Evolutionary conservation across 1,140 invertebrate species (phyloP).

Genomic region (Aphaenogaster floridana): DNA sequence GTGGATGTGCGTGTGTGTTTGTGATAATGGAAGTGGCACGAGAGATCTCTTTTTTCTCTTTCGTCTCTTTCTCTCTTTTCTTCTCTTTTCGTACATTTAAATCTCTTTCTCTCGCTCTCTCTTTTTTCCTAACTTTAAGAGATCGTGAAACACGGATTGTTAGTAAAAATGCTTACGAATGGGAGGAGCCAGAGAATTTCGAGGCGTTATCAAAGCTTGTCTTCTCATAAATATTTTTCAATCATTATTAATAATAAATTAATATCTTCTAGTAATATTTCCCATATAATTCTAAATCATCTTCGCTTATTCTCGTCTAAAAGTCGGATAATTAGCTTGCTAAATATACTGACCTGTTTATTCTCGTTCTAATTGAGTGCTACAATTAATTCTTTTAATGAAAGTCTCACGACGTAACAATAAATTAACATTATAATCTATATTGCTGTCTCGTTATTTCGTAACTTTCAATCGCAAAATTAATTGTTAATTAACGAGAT

Average conservation of each 20-base stretch:
- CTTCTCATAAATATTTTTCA: background rate
- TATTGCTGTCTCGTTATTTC: slow-evolving; percentile 14
- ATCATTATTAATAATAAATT: background rate
- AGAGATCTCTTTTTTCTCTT: slow-evolving; percentile 63
- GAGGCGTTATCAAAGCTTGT: slow-evolving; percentile 37
- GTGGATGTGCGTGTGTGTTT: slow-evolving; percentile 63
- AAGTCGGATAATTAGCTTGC: background rate
- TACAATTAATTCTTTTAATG: slow-evolving; percentile 12
- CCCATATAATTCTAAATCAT: background rate
- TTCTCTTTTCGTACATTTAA: slow-evolving; percentile 27
- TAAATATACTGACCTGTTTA: background rate
- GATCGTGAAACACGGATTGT: slow-evolving; percentile 40
- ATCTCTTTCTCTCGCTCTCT: slow-evolving; percentile 38
- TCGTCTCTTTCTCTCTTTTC: slow-evolving; percentile 50
- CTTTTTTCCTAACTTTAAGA: slow-evolving; percentile 45
- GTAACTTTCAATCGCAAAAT: background rate
- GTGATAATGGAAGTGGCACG: slow-evolving; percentile 61
- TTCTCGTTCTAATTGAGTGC: background rate
- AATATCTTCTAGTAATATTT: background rate
- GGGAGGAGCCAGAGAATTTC: slow-evolving; percentile 45
- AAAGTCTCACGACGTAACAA: background rate
- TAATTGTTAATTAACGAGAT: slow-evolving; percentile 21
- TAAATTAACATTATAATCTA: slow-evolving; percentile 18
- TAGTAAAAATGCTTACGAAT: slow-evolving; percentile 47
- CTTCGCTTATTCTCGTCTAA: background rate